Base-by-base conservation (phyloP, 2,888 invertebrate genomes). In the Drosophila emarginata region DNA sequence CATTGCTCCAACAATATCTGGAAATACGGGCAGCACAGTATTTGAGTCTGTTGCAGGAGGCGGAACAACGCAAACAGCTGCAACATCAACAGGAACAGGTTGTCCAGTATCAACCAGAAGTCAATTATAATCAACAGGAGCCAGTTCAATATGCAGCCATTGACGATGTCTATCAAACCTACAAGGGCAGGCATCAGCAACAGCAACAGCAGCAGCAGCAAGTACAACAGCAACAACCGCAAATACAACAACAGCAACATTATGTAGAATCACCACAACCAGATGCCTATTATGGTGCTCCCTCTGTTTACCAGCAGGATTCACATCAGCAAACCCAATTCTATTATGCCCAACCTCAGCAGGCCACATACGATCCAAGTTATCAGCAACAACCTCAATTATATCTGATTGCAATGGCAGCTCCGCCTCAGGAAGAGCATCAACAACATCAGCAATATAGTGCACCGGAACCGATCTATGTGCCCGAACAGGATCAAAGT, bases 11-110 rank as follows among this genome's bases (percentile, higher is more conserved):
- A 64, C 91, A 91, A 60, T 92, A 92, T 66, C 73, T 92, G 9
- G 92, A 92, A 78, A 88, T 92, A 53, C 89, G 92, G 2, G 92
- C 92, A 3, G 88, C 91, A 0, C 91, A 92, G 69, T 92, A 91
- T 64, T 72, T 92, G 11, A 90, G 86, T 7, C 79, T 90, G 58
- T 71, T 92, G 11, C 90, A 92, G 64, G 90, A 91, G 60, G 85
- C 89, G 5, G 91, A 92, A 23, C 70, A 66, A 9, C 70, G 74
- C 3, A 72, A 73, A n/a, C 76, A 68, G 5, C 70, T 68, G 11
- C 75, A 60, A 0, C 70, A 67, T 39, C 78, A 64, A 14, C 52
- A 69, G 4, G 80, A 77, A 53, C 78, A 63, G 14, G 78, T 75
- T 4, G 76, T 75, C 6, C 64, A 71, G 11, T 88, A 89, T 37